phyloP scores from a whole-genome alignment of 2,888 invertebrate genomes.

The Stegana nigrithorax region DNA sequence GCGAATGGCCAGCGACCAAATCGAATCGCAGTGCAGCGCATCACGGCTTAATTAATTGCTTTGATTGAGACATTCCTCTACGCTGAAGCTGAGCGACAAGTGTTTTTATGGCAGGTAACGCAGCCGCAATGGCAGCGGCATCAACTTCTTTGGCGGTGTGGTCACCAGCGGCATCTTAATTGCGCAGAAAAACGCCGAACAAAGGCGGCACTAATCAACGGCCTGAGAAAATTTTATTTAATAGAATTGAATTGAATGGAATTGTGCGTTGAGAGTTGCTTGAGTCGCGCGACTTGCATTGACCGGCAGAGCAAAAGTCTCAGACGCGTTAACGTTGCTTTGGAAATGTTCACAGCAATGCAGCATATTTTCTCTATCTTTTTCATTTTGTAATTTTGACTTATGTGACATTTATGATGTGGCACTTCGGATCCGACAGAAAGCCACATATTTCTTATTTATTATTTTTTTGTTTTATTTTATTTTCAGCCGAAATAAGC shows the following conservation, averaged over 20 bases:
- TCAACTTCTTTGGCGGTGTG: too few relatives aligned
- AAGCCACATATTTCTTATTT: too few relatives aligned
- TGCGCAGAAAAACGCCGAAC: not conserved
- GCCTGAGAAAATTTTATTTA: not conserved
- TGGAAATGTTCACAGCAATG: slow-evolving; percentile 45
- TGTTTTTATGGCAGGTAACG: not conserved
- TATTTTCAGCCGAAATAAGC: not conserved
- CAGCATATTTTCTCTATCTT: slow-evolving; percentile 24
- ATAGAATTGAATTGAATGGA: not conserved
- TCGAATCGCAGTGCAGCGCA: not conserved
- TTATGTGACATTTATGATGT: slow-evolving; percentile 59
- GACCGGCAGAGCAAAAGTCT: too few relatives aligned
- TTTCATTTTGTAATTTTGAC: slow-evolving; percentile 37
- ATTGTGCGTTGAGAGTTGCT: not conserved
- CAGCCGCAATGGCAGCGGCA: too few relatives aligned
- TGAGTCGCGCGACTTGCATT: too few relatives aligned
- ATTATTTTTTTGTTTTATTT: not conserved
- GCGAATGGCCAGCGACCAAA: not conserved
- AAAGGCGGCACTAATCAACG: not conserved
- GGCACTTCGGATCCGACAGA: not conserved
- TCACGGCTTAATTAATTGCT: slow-evolving; percentile 1
- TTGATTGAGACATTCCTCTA: not conserved
- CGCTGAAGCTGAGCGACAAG: not conserved
- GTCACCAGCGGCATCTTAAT: too few relatives aligned
- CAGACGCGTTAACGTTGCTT: too few relatives aligned